Percentiles rank a stretch among this genome's conserved stretches.
These are phyloP conservation scores for Halictus ligatus DNA, from an alignment of 2,888 invertebrate genomes.

Conservation along the genomic window DNA sequence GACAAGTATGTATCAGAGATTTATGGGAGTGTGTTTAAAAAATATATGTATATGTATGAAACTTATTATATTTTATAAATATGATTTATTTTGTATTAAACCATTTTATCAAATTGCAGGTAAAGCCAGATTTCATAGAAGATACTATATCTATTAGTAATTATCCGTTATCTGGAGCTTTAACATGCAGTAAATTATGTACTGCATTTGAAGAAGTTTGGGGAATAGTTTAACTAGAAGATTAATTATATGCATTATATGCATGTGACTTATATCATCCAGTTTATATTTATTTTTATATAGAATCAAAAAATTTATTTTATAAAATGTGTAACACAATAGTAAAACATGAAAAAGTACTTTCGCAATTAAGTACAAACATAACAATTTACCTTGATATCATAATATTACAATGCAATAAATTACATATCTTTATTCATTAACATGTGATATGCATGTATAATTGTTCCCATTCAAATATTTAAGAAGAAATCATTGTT, in stretches of 20 bases:
- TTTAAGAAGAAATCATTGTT: conserved; percentile 25
- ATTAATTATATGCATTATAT: neutral
- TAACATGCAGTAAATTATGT: conserved; percentile 98
- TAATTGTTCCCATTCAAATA: neutral
- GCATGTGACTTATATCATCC: neutral
- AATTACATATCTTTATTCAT: neutral
- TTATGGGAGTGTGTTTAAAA: conserved; percentile 12
- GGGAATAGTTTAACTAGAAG: conserved; percentile 86
- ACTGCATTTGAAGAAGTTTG: conserved; percentile 97
- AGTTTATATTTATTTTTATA: conserved; percentile 29
- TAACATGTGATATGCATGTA: neutral
- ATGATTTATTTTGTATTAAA: neutral
- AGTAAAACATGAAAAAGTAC: conserved; percentile 8
- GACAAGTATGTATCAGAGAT: conserved; percentile 88
- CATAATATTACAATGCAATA: neutral
- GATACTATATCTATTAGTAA: conserved; percentile 96
- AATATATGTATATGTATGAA: neutral
- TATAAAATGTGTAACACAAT: neutral
- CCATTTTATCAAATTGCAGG: conserved; percentile 82
- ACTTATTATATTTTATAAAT: neutral
- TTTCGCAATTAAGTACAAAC: neutral
- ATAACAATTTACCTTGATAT: neutral
- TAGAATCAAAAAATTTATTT: conserved; percentile 5
- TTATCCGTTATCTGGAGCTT: conserved; percentile 98
- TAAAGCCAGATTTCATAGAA: conserved; percentile 93